Conservation (phyloP, 2,113 vertebrate genomes). For the Tachysurus vachellii region DNA sequence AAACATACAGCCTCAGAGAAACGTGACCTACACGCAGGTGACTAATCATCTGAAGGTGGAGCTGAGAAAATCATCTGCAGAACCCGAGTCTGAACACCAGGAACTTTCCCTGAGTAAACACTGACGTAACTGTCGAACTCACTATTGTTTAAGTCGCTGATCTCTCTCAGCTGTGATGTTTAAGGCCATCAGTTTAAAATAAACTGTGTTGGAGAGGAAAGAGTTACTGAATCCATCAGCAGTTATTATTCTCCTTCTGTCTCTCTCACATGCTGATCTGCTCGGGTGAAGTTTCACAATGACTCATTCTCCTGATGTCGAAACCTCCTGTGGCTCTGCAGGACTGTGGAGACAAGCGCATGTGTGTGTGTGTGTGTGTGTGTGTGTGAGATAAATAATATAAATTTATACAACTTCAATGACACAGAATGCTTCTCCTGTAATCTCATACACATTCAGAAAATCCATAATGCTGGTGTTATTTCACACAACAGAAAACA, state of each 20-base stretch:
- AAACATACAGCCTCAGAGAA: background rate
- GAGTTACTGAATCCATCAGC: background rate
- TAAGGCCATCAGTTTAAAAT: background rate
- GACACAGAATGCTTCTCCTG: background rate
- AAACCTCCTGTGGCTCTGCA: constrained; percentile 29
- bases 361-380: constrained; percentile 17
- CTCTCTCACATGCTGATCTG: constrained; percentile 18
- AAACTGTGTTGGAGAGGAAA: background rate
- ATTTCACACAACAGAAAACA: constrained; percentile 12
- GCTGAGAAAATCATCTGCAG: background rate
- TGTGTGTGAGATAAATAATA: background rate
- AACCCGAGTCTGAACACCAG: background rate
- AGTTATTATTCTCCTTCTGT: constrained; percentile 7
- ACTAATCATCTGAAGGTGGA: background rate
- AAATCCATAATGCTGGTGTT: background rate
- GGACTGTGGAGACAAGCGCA: background rate
- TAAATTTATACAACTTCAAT: background rate
- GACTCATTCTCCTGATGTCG: constrained; percentile 27
- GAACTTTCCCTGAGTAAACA: background rate
- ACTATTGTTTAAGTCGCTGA: background rate
- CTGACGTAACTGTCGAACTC: background rate
- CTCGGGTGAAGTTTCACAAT: constrained; percentile 15
- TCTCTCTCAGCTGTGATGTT: background rate
- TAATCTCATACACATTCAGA: constrained; percentile 1
- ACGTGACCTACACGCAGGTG: background rate